Base-by-base conservation (phyloP, 2,888 invertebrate genomes). In the Scaptomyza flava region DNA sequence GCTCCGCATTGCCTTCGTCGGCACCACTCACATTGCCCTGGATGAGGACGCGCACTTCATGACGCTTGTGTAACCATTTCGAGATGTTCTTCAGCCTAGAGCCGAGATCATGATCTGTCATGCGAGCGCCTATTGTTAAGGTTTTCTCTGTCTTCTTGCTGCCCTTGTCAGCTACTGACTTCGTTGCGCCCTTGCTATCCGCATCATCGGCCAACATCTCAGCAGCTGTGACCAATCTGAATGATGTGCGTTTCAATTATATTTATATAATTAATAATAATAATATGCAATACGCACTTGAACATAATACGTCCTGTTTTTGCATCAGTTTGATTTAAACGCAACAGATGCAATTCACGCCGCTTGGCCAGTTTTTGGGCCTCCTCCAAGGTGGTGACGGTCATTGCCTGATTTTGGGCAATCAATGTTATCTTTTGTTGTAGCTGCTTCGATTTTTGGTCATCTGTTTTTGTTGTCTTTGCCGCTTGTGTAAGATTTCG, bases 261-360 rank as follows among this genome's bases (percentile, higher is more conserved):
- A 17, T 17, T 17, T 17, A 17, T 17, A 17, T 17, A 17, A 17
- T 17, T 1, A 17, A 17, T 17, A 17, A 17, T 17, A 1, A 46
- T 33, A 14, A 4, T 7, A 9, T 30, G 1, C 7, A 11, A 14
- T 23, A 94, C 77, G 6, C 38, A 87, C 93, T 94, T 95, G 86
- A 95, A 97, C 11, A 95, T 92, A 11, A 95, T 94, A 45, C 95
- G 93, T 34, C 95, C 93, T 0, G 94, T 94, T 91, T 95, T 96
- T 0, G 93, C 91, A 90, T 96, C 95, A 5, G 93, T 90, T 90
- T 96, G 95, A 69, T 94, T 91, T 30, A 96, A 91, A 92, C 95
- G 95, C 0, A 96, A 93, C 62, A 97, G 92, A 88, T 95, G 95
- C 68, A 96, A 91, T 53, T 95, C 94, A 74, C 95, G 93, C 42